phyloP scores from a whole-genome alignment of 2,888 invertebrate genomes.

The Cotesia congregata region DNA sequence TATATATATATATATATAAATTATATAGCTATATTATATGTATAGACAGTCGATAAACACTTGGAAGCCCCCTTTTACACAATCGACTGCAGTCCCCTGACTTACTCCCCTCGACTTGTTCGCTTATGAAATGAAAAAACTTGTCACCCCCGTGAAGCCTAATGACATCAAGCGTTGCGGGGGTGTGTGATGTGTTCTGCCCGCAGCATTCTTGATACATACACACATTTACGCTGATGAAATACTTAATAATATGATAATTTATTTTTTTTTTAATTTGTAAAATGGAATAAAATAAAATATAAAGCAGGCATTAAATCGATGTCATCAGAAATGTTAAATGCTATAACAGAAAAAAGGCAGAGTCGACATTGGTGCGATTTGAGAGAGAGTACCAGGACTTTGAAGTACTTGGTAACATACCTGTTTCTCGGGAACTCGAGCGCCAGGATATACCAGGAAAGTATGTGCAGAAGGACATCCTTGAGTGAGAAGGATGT shows the following conservation, averaged over 20 bases:
- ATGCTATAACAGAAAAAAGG: background rate
- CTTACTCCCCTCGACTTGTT: constrained; percentile 1
- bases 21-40: no score
- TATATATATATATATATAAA: background rate
- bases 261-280: no score
- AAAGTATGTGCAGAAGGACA: constrained; percentile 48
- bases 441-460: constrained; percentile 64
- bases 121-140: constrained; percentile 19
- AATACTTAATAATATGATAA: background rate
- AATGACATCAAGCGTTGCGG: constrained; percentile 59
- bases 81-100: background rate
- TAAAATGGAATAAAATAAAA: no score
- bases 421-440: constrained; percentile 57
- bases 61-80: constrained; percentile 16
- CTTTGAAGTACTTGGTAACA: background rate
- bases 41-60: constrained; percentile 35
- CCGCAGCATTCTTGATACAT: background rate
- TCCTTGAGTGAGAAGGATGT: constrained; percentile 35
- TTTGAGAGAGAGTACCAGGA: constrained; percentile 3
- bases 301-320: no score
- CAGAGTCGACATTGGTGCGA: background rate
- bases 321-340: no score
- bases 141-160: constrained; percentile 51
- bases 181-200: constrained; percentile 51
- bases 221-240: background rate